Percentiles rank a stretch among this genome's conserved stretches.
phyloP scores from a whole-genome alignment of 2,888 invertebrate genomes.

The Patella ulyssiponensis region DNA sequence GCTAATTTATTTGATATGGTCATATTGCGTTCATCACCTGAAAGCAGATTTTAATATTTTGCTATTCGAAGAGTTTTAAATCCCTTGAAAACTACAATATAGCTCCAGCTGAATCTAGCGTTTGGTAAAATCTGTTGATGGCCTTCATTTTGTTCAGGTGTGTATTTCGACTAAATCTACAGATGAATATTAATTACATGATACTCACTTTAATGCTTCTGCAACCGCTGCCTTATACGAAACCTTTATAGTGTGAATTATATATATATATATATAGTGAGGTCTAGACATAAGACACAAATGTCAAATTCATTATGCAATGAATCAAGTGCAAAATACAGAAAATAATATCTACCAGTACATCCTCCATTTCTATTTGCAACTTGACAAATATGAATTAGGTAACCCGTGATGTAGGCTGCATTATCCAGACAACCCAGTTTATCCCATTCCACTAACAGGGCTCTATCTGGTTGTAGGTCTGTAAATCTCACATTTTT shows the following conservation, averaged over 20 bases:
- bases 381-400: slow-evolving; percentile 44
- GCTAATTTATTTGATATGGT: slow-evolving; percentile 20
- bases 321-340: neutral
- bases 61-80: too few relatives aligned
- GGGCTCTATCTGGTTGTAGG: slow-evolving; percentile 36
- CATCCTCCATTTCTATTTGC: slow-evolving; percentile 39
- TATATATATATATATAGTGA: too few relatives aligned
- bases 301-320: neutral
- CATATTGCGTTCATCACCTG: neutral
- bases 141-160: too few relatives aligned
- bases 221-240: too few relatives aligned
- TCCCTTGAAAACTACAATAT: too few relatives aligned
- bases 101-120: too few relatives aligned
- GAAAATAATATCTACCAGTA: slow-evolving; percentile 40
- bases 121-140: too few relatives aligned
- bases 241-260: too few relatives aligned
- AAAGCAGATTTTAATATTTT: neutral
- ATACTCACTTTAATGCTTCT: too few relatives aligned
- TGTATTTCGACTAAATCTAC: too few relatives aligned
- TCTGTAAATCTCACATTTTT: slow-evolving; percentile 39
- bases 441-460: slow-evolving; percentile 50
- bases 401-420: slow-evolving; percentile 44
- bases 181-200: too few relatives aligned
- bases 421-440: slow-evolving; percentile 44
- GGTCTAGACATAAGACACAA: neutral